Conservation (phyloP, 2,888 invertebrate genomes). For the Dryobota labecula region DNA sequence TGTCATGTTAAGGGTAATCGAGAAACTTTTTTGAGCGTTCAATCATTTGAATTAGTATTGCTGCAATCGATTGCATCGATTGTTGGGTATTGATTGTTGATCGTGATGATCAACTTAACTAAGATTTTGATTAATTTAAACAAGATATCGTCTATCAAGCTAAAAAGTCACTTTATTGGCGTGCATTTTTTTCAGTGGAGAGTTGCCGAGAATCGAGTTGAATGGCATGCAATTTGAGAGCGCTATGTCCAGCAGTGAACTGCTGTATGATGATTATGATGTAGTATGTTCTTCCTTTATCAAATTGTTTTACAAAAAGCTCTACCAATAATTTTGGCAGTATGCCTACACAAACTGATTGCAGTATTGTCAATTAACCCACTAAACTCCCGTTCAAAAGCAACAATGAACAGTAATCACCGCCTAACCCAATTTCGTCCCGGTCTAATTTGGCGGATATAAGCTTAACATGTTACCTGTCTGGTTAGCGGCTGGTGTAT, state of each 20-base stretch:
- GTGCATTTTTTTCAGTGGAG: too few species aligned
- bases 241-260: background rate
- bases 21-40: too few species aligned
- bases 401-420: constrained; percentile 46
- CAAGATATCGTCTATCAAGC: too few species aligned
- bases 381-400: constrained; percentile 25
- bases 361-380: constrained; percentile 18
- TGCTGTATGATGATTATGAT: background rate
- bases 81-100: too few species aligned
- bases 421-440: constrained; percentile 32
- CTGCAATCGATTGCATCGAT: too few species aligned
- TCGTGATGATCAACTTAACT: too few species aligned
- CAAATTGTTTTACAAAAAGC: background rate
- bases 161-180: too few species aligned
- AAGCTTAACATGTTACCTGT: constrained; percentile 56
- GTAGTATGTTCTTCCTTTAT: background rate
- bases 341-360: constrained; percentile 3
- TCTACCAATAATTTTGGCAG: background rate
- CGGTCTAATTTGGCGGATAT: constrained; percentile 50
- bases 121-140: too few species aligned
- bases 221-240: background rate
- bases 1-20: too few species aligned
- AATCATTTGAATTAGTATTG: too few species aligned
- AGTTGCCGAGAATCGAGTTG: too few species aligned
- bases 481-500: constrained; percentile 50